Evolutionary conservation across 2,113 vertebrate species (phyloP).

Genomic region (Crotalus tigris): DNA sequence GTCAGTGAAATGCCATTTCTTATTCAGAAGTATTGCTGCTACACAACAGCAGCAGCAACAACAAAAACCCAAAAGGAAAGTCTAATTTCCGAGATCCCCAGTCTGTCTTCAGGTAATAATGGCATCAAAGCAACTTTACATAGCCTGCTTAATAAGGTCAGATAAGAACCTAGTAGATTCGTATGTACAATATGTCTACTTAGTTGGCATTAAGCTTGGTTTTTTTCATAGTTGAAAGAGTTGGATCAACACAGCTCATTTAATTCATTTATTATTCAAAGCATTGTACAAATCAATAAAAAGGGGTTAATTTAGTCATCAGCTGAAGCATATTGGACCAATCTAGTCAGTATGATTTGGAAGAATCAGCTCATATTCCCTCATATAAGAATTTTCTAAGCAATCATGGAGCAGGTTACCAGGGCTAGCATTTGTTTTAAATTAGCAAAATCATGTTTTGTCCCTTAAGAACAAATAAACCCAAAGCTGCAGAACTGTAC

Average conservation of each 20-base stretch:
- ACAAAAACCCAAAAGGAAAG: neutral
- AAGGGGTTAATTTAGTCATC: neutral
- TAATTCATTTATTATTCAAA: neutral
- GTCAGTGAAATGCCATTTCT: neutral
- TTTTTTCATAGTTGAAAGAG: neutral
- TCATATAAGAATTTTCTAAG: neutral
- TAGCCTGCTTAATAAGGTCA: neutral
- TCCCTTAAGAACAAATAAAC: neutral
- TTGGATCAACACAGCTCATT: neutral
- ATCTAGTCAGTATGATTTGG: neutral
- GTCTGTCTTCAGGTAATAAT: neutral
- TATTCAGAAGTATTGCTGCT: neutral
- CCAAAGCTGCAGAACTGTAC: neutral
- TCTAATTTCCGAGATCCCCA: neutral
- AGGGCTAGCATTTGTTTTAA: neutral
- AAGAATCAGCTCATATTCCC: neutral
- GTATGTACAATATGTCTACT: neutral
- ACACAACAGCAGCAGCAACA: neutral
- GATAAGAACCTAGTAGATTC: neutral
- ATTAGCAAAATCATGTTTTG: neutral
- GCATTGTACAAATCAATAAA: neutral
- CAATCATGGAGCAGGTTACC: neutral
- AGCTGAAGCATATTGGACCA: neutral
- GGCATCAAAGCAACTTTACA: neutral
- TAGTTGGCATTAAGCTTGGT: neutral